Conservation (phyloP, 1,140 invertebrate genomes). For the Holotrichia oblita region DNA sequence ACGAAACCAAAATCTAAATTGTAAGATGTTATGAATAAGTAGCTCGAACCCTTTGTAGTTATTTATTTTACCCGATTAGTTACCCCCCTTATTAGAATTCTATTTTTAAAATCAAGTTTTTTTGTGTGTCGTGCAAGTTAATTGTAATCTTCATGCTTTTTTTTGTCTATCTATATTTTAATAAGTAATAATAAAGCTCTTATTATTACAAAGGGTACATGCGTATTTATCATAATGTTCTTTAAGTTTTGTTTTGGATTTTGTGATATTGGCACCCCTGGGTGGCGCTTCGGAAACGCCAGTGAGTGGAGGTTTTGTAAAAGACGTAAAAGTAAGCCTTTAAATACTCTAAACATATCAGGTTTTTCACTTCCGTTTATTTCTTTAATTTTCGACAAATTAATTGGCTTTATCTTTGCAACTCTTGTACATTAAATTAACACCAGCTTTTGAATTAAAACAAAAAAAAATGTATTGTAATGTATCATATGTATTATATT, state of each 20-base stretch:
- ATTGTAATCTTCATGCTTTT: no score
- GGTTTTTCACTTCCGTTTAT: no score
- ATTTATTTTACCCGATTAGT: constrained; percentile 1
- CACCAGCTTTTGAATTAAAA: no score
- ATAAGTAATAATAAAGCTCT: no score
- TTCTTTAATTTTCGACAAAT: no score
- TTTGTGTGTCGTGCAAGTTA: no score
- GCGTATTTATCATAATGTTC: not conserved
- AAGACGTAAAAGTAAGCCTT: not conserved
- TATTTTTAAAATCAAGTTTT: no score
- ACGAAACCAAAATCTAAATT: constrained; percentile 71
- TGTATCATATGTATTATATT: no score
- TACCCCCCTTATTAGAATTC: not conserved
- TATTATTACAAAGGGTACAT: constrained; percentile 16
- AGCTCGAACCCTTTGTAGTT: constrained; percentile 43
- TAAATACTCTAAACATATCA: not conserved
- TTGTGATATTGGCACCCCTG: constrained; percentile 45
- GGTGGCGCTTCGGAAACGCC: constrained; percentile 49
- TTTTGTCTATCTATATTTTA: not conserved
- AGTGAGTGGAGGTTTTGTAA: not conserved
- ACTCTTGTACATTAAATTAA: no score
- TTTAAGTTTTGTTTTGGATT: constrained; percentile 19
- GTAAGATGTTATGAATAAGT: constrained; percentile 57
- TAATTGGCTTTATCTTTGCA: no score
- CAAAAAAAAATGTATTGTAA: no score